Evolutionary conservation across 2,888 invertebrate species (phyloP).

Genomic region (Pinctada fucata): DNA sequence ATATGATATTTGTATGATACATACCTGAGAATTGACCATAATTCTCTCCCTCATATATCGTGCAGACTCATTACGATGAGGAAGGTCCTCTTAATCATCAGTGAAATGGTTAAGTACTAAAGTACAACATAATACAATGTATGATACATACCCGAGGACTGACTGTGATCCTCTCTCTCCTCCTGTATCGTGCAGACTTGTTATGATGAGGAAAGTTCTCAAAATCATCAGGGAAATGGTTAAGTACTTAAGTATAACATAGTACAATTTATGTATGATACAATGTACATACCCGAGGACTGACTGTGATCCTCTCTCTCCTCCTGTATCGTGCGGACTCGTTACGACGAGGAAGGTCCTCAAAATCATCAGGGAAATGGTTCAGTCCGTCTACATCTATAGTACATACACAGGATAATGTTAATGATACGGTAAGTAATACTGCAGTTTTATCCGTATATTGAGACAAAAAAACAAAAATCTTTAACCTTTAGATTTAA

Average conservation of each 20-base stretch:
- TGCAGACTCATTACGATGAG: slow-evolving; percentile 64
- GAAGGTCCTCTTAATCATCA: slow-evolving; percentile 69
- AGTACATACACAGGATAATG: background rate
- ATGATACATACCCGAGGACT: slow-evolving; percentile 59
- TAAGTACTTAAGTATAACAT: background rate
- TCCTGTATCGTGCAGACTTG: slow-evolving; percentile 62
- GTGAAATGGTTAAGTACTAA: slow-evolving; percentile 47
- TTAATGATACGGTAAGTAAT: background rate
- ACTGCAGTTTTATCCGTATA: no score
- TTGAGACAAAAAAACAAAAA: no score
- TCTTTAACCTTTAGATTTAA: no score
- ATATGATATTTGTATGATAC: background rate
- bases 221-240: slow-evolving; percentile 68
- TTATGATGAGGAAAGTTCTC: slow-evolving; percentile 65
- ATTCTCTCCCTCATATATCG: slow-evolving; percentile 56
- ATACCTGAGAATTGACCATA: slow-evolving; percentile 58
- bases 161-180: slow-evolving; percentile 51
- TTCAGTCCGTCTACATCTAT: slow-evolving; percentile 65
- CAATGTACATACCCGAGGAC: slow-evolving; percentile 59
- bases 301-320: slow-evolving; percentile 49
- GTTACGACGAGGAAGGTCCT: slow-evolving; percentile 63
- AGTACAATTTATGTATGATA: background rate
- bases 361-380: slow-evolving; percentile 69
- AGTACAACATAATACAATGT: no score
- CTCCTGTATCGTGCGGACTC: slow-evolving; percentile 63